Conservation (phyloP, 2,797 vertebrate genomes). For the Ceryle rudis region DNA sequence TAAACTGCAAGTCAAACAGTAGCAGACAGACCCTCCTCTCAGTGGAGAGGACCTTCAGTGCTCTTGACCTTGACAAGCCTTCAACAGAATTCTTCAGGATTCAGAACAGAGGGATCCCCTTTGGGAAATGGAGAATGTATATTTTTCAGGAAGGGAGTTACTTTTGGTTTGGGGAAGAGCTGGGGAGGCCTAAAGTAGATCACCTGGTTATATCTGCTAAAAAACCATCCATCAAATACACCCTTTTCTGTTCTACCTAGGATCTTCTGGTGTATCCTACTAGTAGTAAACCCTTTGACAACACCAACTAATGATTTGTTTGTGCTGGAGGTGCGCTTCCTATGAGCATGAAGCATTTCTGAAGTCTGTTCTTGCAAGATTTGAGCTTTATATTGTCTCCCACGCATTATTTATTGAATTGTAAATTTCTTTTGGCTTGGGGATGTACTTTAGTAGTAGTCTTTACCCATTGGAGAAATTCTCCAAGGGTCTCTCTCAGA, state of each 20-base stretch:
- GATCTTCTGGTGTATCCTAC: not conserved
- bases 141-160: not conserved
- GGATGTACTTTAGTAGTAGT: not conserved
- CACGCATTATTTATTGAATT: not conserved
- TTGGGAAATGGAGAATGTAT: not conserved
- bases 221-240: not conserved
- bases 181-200: not conserved
- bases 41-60: not conserved
- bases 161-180: not conserved
- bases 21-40: not conserved
- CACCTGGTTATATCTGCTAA: not conserved
- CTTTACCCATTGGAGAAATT: not conserved
- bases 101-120: not conserved
- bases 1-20: not conserved
- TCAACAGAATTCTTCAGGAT: not conserved
- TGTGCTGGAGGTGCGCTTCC: not conserved
- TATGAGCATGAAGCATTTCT: not conserved
- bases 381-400: not conserved
- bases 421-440: not conserved
- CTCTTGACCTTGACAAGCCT: not conserved
- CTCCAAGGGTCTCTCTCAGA: not conserved
- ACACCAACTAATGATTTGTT: not conserved
- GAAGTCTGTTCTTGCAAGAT: not conserved
- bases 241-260: not conserved
- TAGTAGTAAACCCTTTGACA: not conserved